Conservation (phyloP, 2,888 invertebrate genomes). For the Drosophila infuscata region DNA sequence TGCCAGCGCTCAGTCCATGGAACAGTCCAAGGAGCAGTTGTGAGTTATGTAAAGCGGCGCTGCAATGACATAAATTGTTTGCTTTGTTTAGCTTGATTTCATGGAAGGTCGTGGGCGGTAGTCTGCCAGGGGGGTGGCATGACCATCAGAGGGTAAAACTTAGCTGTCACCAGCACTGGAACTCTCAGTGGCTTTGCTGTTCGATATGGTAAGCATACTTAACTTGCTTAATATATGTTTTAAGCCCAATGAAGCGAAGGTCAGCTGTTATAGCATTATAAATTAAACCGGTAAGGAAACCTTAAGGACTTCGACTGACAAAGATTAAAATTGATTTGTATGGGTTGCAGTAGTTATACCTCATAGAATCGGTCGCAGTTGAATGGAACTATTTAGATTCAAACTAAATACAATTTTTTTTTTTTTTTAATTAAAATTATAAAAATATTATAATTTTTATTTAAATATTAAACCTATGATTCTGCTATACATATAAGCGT, state of each 20-base stretch:
- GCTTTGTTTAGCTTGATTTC: conserved; percentile 59
- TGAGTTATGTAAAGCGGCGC: conserved; percentile 78
- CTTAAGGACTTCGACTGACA: not conserved
- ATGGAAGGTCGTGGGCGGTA: conserved; percentile 20
- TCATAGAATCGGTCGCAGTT: not conserved
- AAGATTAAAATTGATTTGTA: not conserved
- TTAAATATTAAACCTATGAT: too few species aligned
- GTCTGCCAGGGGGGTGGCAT: not conserved
- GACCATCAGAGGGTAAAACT: conserved; percentile 39
- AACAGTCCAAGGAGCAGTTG: conserved; percentile 58
- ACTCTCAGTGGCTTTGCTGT: not conserved
- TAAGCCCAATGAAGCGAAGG: not conserved
- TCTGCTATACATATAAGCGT: too few species aligned
- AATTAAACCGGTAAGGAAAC: not conserved
- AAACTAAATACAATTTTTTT: too few species aligned
- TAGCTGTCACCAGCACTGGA: conserved; percentile 27
- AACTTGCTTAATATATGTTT: not conserved
- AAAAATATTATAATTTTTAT: too few species aligned
- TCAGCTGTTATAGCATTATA: not conserved
- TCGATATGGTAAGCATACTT: not conserved
- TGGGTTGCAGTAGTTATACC: not conserved
- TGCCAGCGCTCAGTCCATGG: conserved; percentile 74
- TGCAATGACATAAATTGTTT: conserved; percentile 78
- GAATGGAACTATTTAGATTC: not conserved
- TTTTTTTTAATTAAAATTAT: too few species aligned